These are phyloP conservation scores for Platycnemis pennipes DNA, from an alignment of 2,888 invertebrate species.

Conservation along the genomic window DNA sequence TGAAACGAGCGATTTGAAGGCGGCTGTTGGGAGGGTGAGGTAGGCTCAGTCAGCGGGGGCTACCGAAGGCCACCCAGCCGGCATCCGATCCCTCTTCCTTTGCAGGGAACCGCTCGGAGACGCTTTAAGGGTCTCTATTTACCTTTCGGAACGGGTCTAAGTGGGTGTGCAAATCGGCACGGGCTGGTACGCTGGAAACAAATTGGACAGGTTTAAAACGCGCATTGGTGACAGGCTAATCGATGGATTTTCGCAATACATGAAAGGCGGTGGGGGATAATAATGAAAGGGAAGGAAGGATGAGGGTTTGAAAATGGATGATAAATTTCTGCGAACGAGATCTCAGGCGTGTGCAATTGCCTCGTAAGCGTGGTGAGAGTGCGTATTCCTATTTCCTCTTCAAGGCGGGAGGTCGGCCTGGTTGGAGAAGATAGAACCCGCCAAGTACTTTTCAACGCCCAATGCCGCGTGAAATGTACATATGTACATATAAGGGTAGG, in stretches of 20 bases:
- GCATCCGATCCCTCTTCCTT: neutral
- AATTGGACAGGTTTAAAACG: conserved; percentile 47
- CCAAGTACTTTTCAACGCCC: too few species aligned
- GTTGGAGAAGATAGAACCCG: too few species aligned
- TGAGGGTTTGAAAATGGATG: too few species aligned
- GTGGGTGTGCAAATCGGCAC: neutral
- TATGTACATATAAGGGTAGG: too few species aligned
- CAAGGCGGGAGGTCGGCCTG: too few species aligned
- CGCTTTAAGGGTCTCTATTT: conserved; percentile 18
- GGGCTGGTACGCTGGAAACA: neutral
- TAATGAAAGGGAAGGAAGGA: too few species aligned
- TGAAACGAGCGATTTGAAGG: neutral
- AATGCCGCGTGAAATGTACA: too few species aligned
- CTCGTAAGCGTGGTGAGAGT: too few species aligned
- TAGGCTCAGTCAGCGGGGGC: neutral
- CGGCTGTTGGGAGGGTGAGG: neutral
- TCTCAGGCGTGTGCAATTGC: too few species aligned
- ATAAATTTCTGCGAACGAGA: too few species aligned
- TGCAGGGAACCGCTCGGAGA: neutral
- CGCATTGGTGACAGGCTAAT: neutral
- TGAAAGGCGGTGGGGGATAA: neutral
- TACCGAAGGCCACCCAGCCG: neutral
- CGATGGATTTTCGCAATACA: neutral
- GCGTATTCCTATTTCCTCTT: too few species aligned
- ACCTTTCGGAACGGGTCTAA: neutral